Conservation (phyloP, 2,888 invertebrate species). For the Sialis lutaria region DNA sequence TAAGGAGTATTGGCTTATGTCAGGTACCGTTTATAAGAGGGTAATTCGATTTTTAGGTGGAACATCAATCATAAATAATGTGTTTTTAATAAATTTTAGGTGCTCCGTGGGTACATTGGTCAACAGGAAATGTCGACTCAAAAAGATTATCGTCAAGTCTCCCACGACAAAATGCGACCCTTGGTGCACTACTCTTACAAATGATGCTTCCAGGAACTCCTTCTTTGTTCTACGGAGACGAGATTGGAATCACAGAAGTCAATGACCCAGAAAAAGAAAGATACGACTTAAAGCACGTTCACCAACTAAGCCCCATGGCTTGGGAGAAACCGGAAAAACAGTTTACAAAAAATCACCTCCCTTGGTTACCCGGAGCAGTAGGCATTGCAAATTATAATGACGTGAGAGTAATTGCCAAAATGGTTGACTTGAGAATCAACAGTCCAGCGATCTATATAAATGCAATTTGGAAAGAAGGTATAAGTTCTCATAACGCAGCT, state of each 20-base stretch:
- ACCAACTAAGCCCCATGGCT: conserved; percentile 53
- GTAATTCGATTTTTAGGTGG: too few relatives aligned
- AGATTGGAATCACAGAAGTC: conserved; percentile 53
- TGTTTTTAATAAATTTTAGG: too few relatives aligned
- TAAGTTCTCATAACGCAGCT: conserved; percentile 44
- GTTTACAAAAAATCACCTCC: conserved; percentile 32
- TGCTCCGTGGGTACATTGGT: conserved; percentile 69
- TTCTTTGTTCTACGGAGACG: conserved; percentile 82
- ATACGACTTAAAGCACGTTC: conserved; percentile 36
- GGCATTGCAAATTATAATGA: conserved; percentile 32
- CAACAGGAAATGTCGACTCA: conserved; percentile 45
- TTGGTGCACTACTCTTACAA: conserved; percentile 53
- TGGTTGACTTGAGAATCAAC: conserved; percentile 38
- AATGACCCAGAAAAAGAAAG: conserved; percentile 37
- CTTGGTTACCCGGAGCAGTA: conserved; percentile 45
- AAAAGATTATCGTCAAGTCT: conserved; percentile 39
- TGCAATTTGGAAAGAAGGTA: conserved; percentile 45
- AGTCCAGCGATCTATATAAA: conserved; percentile 61
- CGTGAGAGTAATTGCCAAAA: conserved; percentile 34
- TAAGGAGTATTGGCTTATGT: too few relatives aligned
- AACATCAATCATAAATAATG: too few relatives aligned
- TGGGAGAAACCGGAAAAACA: conserved; percentile 31
- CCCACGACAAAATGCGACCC: conserved; percentile 38
- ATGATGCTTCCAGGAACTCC: conserved; percentile 75
- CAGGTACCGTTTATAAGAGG: too few relatives aligned